Conservation (phyloP, 2,888 invertebrate genomes). For the Teleiodes luculella region DNA sequence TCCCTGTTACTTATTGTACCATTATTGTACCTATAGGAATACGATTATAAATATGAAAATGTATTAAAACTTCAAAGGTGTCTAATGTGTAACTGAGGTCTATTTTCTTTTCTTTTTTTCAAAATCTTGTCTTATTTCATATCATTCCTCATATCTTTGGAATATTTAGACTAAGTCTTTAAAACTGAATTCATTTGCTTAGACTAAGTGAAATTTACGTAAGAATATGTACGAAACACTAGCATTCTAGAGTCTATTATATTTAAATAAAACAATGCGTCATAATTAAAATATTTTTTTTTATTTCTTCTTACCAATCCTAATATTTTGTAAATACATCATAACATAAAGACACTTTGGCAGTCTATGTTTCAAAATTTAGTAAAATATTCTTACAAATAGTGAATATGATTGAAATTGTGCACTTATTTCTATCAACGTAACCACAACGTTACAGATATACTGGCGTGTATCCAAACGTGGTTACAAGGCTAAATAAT, state of each 20-base stretch:
- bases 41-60: no score
- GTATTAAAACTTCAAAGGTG: no score
- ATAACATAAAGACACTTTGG: constrained; percentile 2
- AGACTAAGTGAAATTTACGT: not conserved
- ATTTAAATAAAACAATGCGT: constrained; percentile 18
- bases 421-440: constrained; percentile 49
- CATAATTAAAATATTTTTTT: constrained; percentile 3
- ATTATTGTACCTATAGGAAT: no score
- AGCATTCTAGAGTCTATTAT: constrained; percentile 11
- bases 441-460: constrained; percentile 47
- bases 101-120: no score
- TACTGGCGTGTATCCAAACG: constrained; percentile 47
- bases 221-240: not conserved
- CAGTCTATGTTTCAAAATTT: constrained; percentile 17
- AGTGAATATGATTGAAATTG: constrained; percentile 25
- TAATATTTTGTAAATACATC: constrained; percentile 3
- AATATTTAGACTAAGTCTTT: not conserved
- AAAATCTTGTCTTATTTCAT: no score
- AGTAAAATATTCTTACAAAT: constrained; percentile 20
- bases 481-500: constrained; percentile 32
- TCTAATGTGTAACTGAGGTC: no score
- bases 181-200: not conserved
- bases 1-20: no score
- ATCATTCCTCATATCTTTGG: not conserved
- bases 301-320: not conserved